Evolutionary conservation across 2,797 vertebrate species (phyloP).

Genomic region (Anolis apletophallus): DNA sequence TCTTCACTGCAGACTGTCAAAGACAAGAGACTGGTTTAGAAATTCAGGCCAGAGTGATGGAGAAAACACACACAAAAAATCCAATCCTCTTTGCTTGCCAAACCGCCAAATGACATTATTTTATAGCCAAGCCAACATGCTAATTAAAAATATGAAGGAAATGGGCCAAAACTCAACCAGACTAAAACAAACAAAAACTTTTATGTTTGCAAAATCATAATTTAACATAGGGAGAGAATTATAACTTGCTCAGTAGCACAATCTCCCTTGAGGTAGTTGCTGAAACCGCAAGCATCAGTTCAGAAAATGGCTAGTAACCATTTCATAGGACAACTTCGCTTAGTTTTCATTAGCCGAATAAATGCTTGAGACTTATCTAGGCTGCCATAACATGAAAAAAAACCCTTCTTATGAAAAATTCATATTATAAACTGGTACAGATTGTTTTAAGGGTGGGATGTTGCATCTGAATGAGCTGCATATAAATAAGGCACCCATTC

Average conservation of each 20-base stretch:
- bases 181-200: conserved; percentile 59
- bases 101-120: conserved; percentile 1
- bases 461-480: background rate
- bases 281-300: conserved; percentile 20
- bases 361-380: conserved; percentile 21
- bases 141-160: conserved; percentile 56
- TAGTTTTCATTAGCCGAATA: conserved; percentile 47
- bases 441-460: background rate
- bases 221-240: conserved; percentile 52
- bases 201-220: conserved; percentile 52
- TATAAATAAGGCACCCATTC: background rate
- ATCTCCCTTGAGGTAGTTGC: conserved; percentile 53
- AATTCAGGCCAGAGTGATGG: conserved; percentile 13
- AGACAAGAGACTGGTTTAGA: background rate
- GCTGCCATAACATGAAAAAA: conserved; percentile 25
- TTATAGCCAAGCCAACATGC: conserved; percentile 43
- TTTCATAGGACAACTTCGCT: conserved; percentile 8
- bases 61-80: conserved; percentile 1
- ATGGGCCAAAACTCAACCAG: conserved; percentile 39
- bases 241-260: conserved; percentile 15
- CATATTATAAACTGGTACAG: conserved; percentile 1
- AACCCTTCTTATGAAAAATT: background rate
- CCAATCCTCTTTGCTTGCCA: background rate
- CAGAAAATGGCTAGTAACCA: background rate
- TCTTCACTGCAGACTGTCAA: rapidly evolving